phyloP scores from a whole-genome alignment of 2,113 vertebrate genomes.

The Ursus arctos region DNA sequence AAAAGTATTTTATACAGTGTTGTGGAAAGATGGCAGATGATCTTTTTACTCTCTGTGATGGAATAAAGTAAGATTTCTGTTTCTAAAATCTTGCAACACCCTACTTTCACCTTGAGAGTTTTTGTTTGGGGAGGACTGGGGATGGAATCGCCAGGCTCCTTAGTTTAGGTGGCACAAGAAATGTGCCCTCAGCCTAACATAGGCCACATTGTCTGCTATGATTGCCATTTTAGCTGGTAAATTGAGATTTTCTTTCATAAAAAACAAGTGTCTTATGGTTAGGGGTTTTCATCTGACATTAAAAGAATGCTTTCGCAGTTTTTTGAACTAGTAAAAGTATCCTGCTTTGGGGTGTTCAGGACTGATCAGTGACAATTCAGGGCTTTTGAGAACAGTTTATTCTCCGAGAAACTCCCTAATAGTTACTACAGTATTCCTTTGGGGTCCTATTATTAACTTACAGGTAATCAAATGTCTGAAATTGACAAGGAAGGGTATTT shows the following conservation, averaged over 20 bases:
- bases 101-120: background rate
- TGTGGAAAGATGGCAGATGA: conserved; percentile 14
- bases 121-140: background rate
- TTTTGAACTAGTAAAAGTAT: background rate
- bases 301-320: background rate
- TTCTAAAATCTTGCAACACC: background rate
- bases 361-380: background rate
- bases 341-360: background rate
- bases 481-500: background rate
- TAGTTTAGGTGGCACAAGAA: background rate
- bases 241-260: background rate
- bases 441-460: background rate
- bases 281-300: background rate
- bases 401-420: background rate
- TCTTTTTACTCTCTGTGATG: conserved; percentile 9
- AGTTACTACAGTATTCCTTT: background rate
- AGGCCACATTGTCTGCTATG: background rate
- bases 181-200: background rate
- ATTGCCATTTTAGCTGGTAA: background rate
- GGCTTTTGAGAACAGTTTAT: background rate
- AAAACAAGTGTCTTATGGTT: background rate
- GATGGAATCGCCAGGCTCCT: background rate
- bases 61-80: conserved; percentile 25
- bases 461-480: background rate
- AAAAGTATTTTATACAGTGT: background rate